Percentiles rank a stretch among this genome's conserved stretches.
These are phyloP conservation scores for Lithosia quadra DNA, from an alignment of 2,888 invertebrate species.

Conservation along the genomic window DNA sequence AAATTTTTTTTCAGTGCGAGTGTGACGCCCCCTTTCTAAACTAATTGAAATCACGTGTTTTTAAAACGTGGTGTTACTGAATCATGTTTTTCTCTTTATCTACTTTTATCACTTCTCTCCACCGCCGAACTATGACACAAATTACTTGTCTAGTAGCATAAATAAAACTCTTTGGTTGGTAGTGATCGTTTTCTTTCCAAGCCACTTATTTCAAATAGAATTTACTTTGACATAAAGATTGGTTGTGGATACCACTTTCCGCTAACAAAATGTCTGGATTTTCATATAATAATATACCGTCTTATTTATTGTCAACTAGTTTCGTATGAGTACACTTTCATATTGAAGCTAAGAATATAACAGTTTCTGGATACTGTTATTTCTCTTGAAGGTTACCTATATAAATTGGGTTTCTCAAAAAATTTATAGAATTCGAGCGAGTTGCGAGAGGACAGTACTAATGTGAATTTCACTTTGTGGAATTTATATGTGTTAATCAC, in stretches of 20 bases:
- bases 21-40: too few species aligned
- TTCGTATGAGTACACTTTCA: not conserved
- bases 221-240: slow-evolving; percentile 30
- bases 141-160: not conserved
- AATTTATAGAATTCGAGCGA: too few species aligned
- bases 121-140: not conserved
- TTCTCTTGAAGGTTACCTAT: not conserved
- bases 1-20: too few species aligned
- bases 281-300: slow-evolving; percentile 6
- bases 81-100: too few species aligned
- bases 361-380: not conserved
- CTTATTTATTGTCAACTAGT: not conserved
- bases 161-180: not conserved
- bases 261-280: slow-evolving; percentile 13
- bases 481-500: too few species aligned
- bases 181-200: slow-evolving; percentile 13
- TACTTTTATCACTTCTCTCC: not conserved
- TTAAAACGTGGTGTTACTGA: too few species aligned
- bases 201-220: slow-evolving; percentile 18
- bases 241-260: slow-evolving; percentile 13
- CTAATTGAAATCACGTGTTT: too few species aligned
- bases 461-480: too few species aligned
- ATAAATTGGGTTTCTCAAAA: too few species aligned
- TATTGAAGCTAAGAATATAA: not conserved
- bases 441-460: too few species aligned